Evolutionary conservation across 2,888 invertebrate genomes (phyloP).

Genomic region (Sthenelais limicola): DNA sequence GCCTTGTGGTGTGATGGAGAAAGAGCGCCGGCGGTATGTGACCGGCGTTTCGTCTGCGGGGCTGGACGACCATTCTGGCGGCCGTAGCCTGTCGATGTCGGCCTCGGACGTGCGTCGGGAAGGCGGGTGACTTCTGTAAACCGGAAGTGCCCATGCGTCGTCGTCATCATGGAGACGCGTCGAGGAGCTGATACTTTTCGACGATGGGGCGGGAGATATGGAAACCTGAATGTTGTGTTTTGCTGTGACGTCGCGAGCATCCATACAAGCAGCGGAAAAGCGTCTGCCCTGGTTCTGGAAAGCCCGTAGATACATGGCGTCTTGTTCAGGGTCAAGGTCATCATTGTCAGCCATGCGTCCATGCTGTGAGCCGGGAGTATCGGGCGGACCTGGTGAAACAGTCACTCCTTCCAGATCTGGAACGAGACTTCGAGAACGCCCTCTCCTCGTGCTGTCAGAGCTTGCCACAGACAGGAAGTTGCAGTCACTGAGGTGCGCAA

Average conservation of each 20-base stretch:
- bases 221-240: constrained; percentile 40
- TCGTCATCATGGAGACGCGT: background rate
- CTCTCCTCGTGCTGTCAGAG: constrained; percentile 2
- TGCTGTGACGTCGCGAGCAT: constrained; percentile 30
- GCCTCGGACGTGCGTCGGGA: constrained; percentile 27
- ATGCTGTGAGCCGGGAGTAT: constrained; percentile 10
- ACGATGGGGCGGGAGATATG: constrained; percentile 32
- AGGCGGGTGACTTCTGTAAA: constrained; percentile 26
- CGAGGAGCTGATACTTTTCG: constrained; percentile 17
- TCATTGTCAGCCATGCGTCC: background rate
- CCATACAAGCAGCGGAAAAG: constrained; percentile 35
- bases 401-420: background rate
- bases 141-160: background rate
- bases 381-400: background rate
- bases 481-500: background rate
- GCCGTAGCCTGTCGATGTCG: constrained; percentile 30
- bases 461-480: background rate
- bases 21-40: constrained; percentile 78
- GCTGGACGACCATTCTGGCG: constrained; percentile 21
- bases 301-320: constrained; percentile 6
- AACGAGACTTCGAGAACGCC: constrained; percentile 28
- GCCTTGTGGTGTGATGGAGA: constrained; percentile 92
- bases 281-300: constrained; percentile 6
- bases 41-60: constrained; percentile 13
- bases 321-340: constrained; percentile 15